A percentile compares a stretch with the other conserved stretches of the same genome.
Evolutionary conservation across 2,888 invertebrate species (phyloP).

Genomic region (Octonoba sinensis): DNA sequence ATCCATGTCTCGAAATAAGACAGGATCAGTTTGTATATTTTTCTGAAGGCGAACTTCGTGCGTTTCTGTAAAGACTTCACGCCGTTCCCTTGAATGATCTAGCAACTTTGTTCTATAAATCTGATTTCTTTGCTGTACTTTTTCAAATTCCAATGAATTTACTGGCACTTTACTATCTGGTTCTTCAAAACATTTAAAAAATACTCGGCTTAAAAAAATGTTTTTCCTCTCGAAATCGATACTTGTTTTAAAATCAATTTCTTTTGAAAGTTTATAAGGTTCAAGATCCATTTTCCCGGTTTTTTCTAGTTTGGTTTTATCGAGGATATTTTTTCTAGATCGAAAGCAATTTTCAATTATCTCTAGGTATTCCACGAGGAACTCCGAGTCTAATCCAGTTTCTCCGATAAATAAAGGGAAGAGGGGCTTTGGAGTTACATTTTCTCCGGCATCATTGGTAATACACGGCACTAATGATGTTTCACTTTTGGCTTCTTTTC

Average conservation of each 20-base stretch:
- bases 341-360: conserved; percentile 25
- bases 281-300: not conserved
- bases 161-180: conserved; percentile 44
- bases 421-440: conserved; percentile 44
- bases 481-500: conserved; percentile 23
- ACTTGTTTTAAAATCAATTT: not conserved
- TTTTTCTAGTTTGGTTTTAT: not conserved
- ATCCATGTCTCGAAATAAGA: conserved; percentile 14
- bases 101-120: conserved; percentile 17
- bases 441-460: conserved; percentile 22
- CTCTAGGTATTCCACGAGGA: conserved; percentile 37
- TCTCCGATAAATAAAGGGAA: conserved; percentile 24
- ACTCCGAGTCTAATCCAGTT: conserved; percentile 28
- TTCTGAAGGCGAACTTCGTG: conserved; percentile 9
- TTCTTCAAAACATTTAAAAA: conserved; percentile 30
- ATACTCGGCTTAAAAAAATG: conserved; percentile 40
- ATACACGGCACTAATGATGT: conserved; percentile 23
- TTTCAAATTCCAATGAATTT: conserved; percentile 29
- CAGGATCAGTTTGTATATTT: conserved; percentile 23
- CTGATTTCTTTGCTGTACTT: conserved; percentile 30
- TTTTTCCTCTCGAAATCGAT: conserved; percentile 45
- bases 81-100: not conserved
- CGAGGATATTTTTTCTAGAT: not conserved
- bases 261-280: not conserved
- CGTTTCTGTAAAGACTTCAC: not conserved